phyloP scores from a whole-genome alignment of 2,113 vertebrate species.

The Planiliza haematocheilus region DNA sequence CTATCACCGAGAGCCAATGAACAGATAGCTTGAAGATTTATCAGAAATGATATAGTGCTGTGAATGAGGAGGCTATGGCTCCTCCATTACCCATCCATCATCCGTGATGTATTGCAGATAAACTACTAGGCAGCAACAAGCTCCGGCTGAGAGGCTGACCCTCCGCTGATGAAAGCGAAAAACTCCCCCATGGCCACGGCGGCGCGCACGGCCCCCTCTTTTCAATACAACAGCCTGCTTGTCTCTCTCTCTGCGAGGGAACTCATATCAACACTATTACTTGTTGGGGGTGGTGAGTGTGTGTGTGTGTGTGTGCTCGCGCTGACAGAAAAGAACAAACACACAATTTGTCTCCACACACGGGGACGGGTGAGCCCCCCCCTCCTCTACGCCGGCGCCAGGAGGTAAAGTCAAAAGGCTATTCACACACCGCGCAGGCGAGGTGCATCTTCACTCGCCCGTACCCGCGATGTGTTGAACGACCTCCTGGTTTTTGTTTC shows the following conservation, averaged over 20 bases:
- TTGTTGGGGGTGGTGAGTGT: slow-evolving; percentile 45
- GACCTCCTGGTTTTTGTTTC: slow-evolving; percentile 7
- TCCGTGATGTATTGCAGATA: slow-evolving; percentile 68
- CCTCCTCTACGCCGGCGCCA: slow-evolving; percentile 17
- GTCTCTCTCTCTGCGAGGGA: slow-evolving; percentile 53
- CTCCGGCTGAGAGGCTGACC: slow-evolving; percentile 72
- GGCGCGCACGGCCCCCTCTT: slow-evolving; percentile 44
- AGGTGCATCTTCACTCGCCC: slow-evolving; percentile 21
- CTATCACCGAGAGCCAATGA: slow-evolving; percentile 77
- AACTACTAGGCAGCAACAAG: slow-evolving; percentile 69
- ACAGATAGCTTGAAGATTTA: slow-evolving; percentile 77
- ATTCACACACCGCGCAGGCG: slow-evolving; percentile 17
- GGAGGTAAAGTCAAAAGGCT: slow-evolving; percentile 53
- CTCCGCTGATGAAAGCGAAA: slow-evolving; percentile 71
- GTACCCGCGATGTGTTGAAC: not conserved
- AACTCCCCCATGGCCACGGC: slow-evolving; percentile 64
- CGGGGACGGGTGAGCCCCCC: slow-evolving; percentile 24
- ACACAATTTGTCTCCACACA: slow-evolving; percentile 70
- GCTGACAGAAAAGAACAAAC: slow-evolving; percentile 65
- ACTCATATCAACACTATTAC: slow-evolving; percentile 68
- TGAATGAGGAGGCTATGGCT: slow-evolving; percentile 61
- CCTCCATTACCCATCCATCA: slow-evolving; percentile 61
- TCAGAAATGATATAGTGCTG: slow-evolving; percentile 66
- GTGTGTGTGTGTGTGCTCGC: slow-evolving; percentile 24
- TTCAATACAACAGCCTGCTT: slow-evolving; percentile 57